Evolutionary conservation across 2,888 invertebrate genomes (phyloP).

Genomic region (Salticus scenicus): DNA sequence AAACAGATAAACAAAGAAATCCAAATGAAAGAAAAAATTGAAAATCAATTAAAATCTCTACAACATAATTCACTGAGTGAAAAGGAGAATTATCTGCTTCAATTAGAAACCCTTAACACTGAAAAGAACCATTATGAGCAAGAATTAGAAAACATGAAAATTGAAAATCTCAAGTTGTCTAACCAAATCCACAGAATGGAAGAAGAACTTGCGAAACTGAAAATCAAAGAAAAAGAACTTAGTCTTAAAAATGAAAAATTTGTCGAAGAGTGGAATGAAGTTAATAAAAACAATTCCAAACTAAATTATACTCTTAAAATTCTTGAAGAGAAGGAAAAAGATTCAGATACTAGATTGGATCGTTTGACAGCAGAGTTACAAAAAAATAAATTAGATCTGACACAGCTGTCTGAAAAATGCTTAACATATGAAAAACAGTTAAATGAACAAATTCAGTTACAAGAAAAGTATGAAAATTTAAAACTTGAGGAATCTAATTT

Average conservation of each 20-base stretch:
- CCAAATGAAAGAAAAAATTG: slow-evolving; percentile 2
- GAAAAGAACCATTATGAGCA: slow-evolving; percentile 19
- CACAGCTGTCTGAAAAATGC: slow-evolving; percentile 27
- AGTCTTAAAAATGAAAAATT: background rate
- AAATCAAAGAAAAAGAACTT: background rate
- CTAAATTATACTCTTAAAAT: background rate
- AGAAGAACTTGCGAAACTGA: background rate
- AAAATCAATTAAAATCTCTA: background rate
- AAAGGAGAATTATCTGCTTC: background rate
- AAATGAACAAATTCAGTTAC: background rate
- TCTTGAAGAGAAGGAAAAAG: background rate
- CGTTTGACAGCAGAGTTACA: slow-evolving; percentile 24
- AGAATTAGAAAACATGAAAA: background rate
- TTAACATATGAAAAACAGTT: slow-evolving; percentile 29
- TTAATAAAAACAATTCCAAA: background rate
- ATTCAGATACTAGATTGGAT: background rate
- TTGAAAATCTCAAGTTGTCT: background rate
- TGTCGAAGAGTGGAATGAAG: background rate
- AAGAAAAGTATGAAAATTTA: background rate
- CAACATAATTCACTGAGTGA: background rate
- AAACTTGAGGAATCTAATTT: background rate
- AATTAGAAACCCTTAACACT: background rate
- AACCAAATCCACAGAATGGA: background rate
- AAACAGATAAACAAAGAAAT: background rate
- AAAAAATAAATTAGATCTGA: slow-evolving; percentile 26